Evolutionary conservation across 2,113 vertebrate species (phyloP).

Genomic region (Cichladusa arquata): DNA sequence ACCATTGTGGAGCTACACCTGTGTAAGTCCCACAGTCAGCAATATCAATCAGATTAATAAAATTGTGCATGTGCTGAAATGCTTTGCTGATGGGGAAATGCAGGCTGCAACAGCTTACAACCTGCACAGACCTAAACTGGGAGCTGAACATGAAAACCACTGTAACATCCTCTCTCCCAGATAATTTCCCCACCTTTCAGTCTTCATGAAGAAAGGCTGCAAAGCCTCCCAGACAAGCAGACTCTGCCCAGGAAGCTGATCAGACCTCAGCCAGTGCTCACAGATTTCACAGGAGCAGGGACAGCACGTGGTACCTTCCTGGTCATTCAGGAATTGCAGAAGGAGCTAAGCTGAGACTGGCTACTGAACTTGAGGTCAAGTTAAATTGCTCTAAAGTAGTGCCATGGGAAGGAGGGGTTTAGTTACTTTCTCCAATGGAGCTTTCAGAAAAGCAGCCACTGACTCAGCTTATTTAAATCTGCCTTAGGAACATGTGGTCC

Average conservation of each 20-base stretch:
- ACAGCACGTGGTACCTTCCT: neutral
- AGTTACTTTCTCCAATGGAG: neutral
- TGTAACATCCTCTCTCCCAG: neutral
- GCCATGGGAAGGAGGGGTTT: neutral
- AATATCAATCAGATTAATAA: neutral
- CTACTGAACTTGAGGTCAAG: neutral
- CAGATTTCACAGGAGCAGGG: neutral
- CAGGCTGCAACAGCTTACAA: slow-evolving; percentile 6
- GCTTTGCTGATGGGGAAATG: slow-evolving; percentile 38
- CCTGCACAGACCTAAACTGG: neutral
- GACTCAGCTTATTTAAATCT: neutral
- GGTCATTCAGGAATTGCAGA: neutral
- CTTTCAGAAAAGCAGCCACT: neutral
- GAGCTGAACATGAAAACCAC: neutral
- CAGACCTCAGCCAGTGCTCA: neutral
- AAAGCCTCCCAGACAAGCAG: neutral
- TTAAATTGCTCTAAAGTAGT: neutral
- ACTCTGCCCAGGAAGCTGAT: neutral
- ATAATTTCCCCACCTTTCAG: neutral
- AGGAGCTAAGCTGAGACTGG: neutral
- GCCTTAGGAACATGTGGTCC: neutral
- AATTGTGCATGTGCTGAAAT: neutral
- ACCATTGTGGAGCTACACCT: neutral
- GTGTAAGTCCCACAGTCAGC: neutral
- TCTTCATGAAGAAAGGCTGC: neutral